These are phyloP conservation scores for Sinocyclocheilus grahami DNA, from an alignment of 2,113 vertebrate species.

Conservation along the genomic window DNA sequence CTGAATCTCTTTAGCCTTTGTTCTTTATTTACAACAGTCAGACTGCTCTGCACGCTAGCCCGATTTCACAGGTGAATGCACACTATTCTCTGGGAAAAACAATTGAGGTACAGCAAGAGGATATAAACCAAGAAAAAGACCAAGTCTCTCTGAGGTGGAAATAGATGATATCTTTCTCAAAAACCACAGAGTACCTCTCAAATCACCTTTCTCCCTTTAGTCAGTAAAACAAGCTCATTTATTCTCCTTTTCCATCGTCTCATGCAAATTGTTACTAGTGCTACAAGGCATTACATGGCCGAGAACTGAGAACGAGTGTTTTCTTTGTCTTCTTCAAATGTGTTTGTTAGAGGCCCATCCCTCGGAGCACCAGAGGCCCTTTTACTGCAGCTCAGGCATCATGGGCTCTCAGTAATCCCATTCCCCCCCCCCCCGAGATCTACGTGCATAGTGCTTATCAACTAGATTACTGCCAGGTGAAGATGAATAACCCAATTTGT, in stretches of 20 bases:
- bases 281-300: constrained; percentile 63
- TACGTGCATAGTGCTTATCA: constrained; percentile 83
- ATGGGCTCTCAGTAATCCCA: constrained; percentile 76
- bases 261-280: constrained; percentile 47
- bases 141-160: constrained; percentile 42
- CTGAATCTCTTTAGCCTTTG: constrained; percentile 52
- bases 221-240: constrained; percentile 42
- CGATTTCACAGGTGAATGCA: constrained; percentile 59
- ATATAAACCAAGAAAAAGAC: constrained; percentile 25
- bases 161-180: constrained; percentile 55
- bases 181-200: constrained; percentile 24
- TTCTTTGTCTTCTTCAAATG: constrained; percentile 42
- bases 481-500: constrained; percentile 81
- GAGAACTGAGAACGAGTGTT: neutral
- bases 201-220: constrained; percentile 24
- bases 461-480: constrained; percentile 81
- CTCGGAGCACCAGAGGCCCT: constrained; percentile 33
- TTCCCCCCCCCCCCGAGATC: constrained; percentile 75
- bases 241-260: constrained; percentile 19
- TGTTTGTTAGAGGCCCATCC: constrained; percentile 37
- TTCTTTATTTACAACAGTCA: constrained; percentile 57
- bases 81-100: constrained; percentile 39
- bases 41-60: constrained; percentile 33
- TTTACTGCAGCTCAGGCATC: constrained; percentile 41
- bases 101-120: constrained; percentile 16